phyloP scores from a whole-genome alignment of 2,797 vertebrate species.

The Microctenopoma steveboyesi region DNA sequence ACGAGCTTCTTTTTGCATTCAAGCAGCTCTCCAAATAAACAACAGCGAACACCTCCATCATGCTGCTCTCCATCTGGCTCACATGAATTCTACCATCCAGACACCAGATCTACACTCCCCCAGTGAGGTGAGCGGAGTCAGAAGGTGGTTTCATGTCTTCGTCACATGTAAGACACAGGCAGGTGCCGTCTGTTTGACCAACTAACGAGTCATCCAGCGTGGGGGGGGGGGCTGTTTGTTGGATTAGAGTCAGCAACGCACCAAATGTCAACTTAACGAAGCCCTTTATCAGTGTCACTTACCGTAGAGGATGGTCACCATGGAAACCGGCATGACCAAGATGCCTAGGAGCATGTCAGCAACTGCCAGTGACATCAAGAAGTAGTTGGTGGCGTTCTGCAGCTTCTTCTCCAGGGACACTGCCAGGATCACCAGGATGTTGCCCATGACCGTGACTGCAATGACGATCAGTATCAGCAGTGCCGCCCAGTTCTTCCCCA shows the following conservation, averaged over 20 bases:
- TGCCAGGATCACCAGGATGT: slow-evolving; percentile 97
- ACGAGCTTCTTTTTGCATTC: slow-evolving; percentile 1
- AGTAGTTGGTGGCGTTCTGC: slow-evolving; percentile 98
- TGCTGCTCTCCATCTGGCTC: slow-evolving; percentile 47
- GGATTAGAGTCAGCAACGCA: slow-evolving; percentile 28
- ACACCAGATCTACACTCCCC: not conserved
- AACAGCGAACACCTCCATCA: slow-evolving; percentile 41
- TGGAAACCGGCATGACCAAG: slow-evolving; percentile 97
- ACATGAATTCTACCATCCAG: not conserved
- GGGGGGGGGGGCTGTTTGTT: not conserved
- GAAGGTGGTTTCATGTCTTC: not conserved
- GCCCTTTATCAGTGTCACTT: slow-evolving; percentile 71
- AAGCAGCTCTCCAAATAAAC: slow-evolving; percentile 28
- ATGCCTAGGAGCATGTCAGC: slow-evolving; percentile 97
- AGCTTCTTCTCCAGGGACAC: slow-evolving; percentile 97
- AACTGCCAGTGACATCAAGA: slow-evolving; percentile 96
- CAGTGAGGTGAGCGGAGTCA: not conserved
- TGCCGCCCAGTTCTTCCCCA: slow-evolving; percentile 93
- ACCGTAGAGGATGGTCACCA: slow-evolving; percentile 97
- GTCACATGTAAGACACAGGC: not conserved
- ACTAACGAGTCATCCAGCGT: not conserved
- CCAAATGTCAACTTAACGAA: slow-evolving; percentile 41
- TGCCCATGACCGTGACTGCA: slow-evolving; percentile 92
- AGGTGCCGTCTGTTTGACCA: slow-evolving; percentile 12
- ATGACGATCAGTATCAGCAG: slow-evolving; percentile 90